Evolutionary conservation across 2,888 invertebrate species (phyloP), one percentile per base, ranked within the genome.

Genomic region (Epinotia bilunana): DNA sequence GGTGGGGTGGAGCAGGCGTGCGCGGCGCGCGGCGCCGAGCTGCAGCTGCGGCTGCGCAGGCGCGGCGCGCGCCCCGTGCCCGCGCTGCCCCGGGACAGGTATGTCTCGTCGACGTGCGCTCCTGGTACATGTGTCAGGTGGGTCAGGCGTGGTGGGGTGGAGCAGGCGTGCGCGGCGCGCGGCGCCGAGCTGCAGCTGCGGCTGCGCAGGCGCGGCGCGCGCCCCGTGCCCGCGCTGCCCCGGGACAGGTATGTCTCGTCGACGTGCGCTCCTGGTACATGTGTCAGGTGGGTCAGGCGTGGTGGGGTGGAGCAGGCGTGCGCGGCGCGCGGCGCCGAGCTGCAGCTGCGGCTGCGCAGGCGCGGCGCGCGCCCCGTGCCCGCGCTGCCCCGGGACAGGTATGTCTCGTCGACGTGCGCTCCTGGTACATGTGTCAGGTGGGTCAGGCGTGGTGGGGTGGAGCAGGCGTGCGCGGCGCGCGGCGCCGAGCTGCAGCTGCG

Each of bases 371-470:
- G 79, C 82, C 16, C 60, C 49, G 63, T 76, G 60, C 9, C 77
- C 69, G 64, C 65, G 74, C 64, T 57, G 46, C 46, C 23, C 0
- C 4, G 64, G 49, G 60, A 58, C 63, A 20, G 46, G 60, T 28
- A 28, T 11, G 0, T n/a, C 4, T 63, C 39, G 16, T 1, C 9
- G 43, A 43, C 9, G 6, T 33, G 33, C 33, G 33, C 33, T 33
- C 33, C 33, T 33, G 33, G 33, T 33, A 33, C 33, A 23, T 23
- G 23, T 49, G 61, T 20, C 7, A 90, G 90, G 91, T 91, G 79
- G 88, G 87, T 74, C 86, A 81, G 76, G 91, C 83, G 92, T 91
- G 79, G 80, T 91, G 64, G 92, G 91, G 0, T 92, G 91, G 91
- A 78, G 86, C 83, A 79, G 63, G 74, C 72, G 76, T 82, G 83